phyloP scores from a whole-genome alignment of 2,113 vertebrate species.

The Phycodurus eques region DNA sequence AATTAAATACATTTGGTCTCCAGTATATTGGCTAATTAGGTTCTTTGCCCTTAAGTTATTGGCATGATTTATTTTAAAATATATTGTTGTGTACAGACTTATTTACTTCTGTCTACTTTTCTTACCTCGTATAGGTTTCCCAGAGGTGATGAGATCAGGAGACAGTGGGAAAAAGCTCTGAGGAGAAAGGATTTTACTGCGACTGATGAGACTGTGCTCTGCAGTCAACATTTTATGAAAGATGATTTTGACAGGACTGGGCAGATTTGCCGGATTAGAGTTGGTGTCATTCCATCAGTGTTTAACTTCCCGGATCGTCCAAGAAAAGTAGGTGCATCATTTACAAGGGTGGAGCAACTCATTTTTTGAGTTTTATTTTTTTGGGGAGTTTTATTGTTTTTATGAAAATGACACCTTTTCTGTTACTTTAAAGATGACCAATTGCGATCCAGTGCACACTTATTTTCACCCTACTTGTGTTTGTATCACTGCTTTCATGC shows the following conservation, averaged over 20 bases:
- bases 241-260: slow-evolving; percentile 37
- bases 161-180: slow-evolving; percentile 26
- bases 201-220: slow-evolving; percentile 9
- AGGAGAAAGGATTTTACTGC: slow-evolving; percentile 12
- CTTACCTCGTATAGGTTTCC: slow-evolving; percentile 24
- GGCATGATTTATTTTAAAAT: background rate
- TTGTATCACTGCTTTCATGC: too few species aligned
- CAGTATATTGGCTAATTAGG: background rate
- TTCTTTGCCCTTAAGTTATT: background rate
- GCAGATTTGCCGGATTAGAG: slow-evolving; percentile 30
- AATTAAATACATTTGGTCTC: background rate
- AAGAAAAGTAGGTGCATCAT: background rate
- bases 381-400: too few species aligned
- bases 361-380: too few species aligned
- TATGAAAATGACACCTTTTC: too few species aligned
- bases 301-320: slow-evolving; percentile 9
- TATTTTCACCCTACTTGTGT: too few species aligned
- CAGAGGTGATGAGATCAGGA: slow-evolving; percentile 18
- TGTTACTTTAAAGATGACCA: too few species aligned
- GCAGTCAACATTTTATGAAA: slow-evolving; percentile 34
- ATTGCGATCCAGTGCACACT: too few species aligned
- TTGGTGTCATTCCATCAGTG: slow-evolving; percentile 19
- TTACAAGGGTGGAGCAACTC: too few species aligned
- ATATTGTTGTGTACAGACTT: background rate
- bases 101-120: background rate